phyloP scores from a whole-genome alignment of 2,888 invertebrate species.

The Macrophya annulata region DNA sequence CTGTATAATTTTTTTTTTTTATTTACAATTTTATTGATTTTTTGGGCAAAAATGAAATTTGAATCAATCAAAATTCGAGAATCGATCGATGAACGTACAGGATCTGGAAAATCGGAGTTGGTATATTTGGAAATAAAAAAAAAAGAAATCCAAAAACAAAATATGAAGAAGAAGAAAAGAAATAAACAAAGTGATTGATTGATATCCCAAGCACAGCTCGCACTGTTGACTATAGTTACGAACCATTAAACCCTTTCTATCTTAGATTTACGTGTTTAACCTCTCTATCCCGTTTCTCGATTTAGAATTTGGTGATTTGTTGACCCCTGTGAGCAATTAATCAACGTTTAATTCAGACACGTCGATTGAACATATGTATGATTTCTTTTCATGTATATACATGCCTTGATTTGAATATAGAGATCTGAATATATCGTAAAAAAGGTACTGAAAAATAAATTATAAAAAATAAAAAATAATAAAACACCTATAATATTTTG shows the following conservation, averaged over 20 bases:
- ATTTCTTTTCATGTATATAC: too few species aligned
- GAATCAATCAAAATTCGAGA: too few species aligned
- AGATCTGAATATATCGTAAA: neutral
- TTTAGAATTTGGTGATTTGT: neutral
- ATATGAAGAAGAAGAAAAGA: neutral
- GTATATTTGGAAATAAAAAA: neutral
- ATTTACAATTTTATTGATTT: too few species aligned
- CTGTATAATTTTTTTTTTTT: too few species aligned
- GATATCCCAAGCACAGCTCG: neutral
- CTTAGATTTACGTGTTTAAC: neutral
- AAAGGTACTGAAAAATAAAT: too few species aligned
- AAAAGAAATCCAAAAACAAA: neutral
- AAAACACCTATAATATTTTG: too few species aligned
- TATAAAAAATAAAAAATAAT: too few species aligned
- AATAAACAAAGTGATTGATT: slow-evolving; percentile 32
- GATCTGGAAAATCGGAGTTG: neutral
- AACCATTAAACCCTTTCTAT: slow-evolving; percentile 25
- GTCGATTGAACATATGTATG: neutral
- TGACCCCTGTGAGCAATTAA: slow-evolving; percentile 9
- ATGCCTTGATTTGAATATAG: neutral
- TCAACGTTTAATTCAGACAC: neutral
- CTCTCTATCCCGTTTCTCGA: neutral
- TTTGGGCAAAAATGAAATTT: too few species aligned
- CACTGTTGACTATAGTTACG: too few species aligned
- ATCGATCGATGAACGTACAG: too few species aligned